Percentiles rank a stretch among this genome's conserved stretches.
Evolutionary conservation across 2,888 invertebrate genomes (phyloP).

Genomic region (Dicycla oo): DNA sequence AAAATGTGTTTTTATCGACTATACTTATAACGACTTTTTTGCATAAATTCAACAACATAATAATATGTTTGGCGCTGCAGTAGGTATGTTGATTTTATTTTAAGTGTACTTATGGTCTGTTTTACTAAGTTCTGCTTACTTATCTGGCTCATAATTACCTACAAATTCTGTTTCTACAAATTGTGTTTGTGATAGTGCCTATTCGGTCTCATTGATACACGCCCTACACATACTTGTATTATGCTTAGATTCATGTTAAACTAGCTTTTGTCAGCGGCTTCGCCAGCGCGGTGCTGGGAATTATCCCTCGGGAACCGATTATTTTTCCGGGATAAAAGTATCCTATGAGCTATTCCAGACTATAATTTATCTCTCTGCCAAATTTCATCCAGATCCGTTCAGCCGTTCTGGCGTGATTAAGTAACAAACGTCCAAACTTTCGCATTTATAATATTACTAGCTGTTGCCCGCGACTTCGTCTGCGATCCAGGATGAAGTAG

Average conservation of each 20-base stretch:
- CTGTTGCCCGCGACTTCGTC: no score
- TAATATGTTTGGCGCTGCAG: conserved; percentile 12
- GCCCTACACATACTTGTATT: background rate
- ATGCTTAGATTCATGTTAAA: background rate
- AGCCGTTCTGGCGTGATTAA: no score
- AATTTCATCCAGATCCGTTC: no score
- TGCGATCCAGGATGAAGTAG: no score
- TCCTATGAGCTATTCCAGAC: no score
- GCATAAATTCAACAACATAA: conserved; percentile 1
- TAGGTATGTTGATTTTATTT: conserved; percentile 1
- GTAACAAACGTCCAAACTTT: no score
- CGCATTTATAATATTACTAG: no score
- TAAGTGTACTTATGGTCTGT: background rate
- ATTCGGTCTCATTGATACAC: background rate
- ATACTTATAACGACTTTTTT: background rate
- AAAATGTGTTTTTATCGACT: conserved; percentile 29
- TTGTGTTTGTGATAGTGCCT: background rate
- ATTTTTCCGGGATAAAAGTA: no score
- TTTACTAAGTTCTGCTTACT: background rate
- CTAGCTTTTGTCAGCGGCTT: no score
- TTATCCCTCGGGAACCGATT: no score
- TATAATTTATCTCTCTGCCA: no score
- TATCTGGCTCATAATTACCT: background rate
- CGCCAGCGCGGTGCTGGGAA: no score
- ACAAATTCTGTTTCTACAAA: background rate